A percentile compares a stretch with the other conserved stretches of the same genome.
Evolutionary conservation across 92 coral and sea anemone genomes (phyloP).

Genomic region (Ricordea florida): DNA sequence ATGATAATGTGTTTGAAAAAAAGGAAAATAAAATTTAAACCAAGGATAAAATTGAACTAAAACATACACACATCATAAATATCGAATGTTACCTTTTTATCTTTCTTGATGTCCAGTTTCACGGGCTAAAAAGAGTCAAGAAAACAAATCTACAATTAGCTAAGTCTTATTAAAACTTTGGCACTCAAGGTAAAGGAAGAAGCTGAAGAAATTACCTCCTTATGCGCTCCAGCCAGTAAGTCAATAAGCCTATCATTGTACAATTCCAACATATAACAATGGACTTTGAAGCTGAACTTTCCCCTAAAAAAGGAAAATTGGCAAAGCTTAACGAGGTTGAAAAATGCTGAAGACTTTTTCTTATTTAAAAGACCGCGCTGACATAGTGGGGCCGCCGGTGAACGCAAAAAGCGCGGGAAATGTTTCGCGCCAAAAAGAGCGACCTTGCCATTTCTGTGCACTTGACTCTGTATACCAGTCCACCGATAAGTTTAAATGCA

Average conservation of each 20-base stretch:
- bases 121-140: conserved; percentile 73
- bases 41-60: neutral
- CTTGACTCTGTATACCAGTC: no score
- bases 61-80: neutral
- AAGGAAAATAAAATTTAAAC: neutral
- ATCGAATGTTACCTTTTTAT: conserved; percentile 81
- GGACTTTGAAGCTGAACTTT: conserved; percentile 84
- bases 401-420: no score
- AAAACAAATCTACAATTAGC: neutral
- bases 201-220: conserved; percentile 72
- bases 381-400: no score
- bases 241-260: conserved; percentile 94
- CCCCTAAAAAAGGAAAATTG: conserved; percentile 38
- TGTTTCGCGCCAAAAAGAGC: no score
- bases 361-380: no score
- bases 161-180: neutral
- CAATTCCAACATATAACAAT: conserved; percentile 91
- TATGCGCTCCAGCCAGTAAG: conserved; percentile 66
- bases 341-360: no score
- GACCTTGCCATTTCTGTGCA: no score
- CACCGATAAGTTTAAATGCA: no score
- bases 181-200: neutral
- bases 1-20: neutral
- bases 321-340: neutral
- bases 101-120: conserved; percentile 96